Conservation (phyloP, 2,113 vertebrate species). For the Nanger granti region DNA sequence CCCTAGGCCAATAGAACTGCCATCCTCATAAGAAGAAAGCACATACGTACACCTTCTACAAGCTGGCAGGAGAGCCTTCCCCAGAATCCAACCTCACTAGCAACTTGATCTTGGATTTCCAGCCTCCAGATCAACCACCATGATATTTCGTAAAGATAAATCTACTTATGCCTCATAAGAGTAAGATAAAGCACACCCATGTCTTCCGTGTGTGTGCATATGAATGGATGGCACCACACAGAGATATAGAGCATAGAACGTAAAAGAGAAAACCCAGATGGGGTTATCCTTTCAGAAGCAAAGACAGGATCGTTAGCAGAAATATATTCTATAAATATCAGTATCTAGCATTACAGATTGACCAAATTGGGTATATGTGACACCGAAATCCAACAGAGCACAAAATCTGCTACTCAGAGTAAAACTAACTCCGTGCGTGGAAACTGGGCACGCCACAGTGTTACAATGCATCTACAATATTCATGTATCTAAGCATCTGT, state of each 20-base stretch:
- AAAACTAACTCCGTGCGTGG: not conserved
- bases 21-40: not conserved
- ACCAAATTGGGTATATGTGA: not conserved
- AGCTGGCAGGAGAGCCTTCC: not conserved
- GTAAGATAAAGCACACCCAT: not conserved
- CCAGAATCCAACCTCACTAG: not conserved
- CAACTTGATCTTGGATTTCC: not conserved
- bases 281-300: not conserved
- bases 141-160: not conserved
- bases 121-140: not conserved
- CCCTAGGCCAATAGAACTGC: not conserved
- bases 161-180: not conserved
- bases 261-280: not conserved
- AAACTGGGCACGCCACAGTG: not conserved
- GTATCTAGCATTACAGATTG: not conserved
- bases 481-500: not conserved
- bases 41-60: fast-evolving
- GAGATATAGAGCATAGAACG: not conserved
- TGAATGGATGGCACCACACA: not conserved
- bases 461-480: not conserved
- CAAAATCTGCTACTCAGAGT: no score
- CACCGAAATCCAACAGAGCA: not conserved
- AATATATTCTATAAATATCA: not conserved
- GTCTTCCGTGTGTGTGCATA: not conserved
- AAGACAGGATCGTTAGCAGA: not conserved